Percentiles rank a stretch among this genome's conserved stretches.
These are phyloP conservation scores for Ochotona curzoniae DNA, from an alignment of 2,113 vertebrate genomes.

Conservation along the genomic window DNA sequence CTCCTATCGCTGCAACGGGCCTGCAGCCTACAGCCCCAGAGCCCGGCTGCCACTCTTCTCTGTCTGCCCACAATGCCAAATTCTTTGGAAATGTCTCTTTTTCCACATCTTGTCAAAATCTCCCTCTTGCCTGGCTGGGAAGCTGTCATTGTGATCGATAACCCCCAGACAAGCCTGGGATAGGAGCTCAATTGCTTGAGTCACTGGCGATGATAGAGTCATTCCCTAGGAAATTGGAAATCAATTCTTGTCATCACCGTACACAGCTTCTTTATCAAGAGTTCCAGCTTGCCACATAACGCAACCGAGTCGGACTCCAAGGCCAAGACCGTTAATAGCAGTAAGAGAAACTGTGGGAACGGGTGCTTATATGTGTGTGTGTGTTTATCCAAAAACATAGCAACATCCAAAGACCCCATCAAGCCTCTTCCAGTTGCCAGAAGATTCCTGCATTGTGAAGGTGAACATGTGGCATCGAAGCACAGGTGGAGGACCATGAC, in stretches of 20 bases:
- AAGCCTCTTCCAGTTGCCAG: neutral
- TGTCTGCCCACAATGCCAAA: slow-evolving; percentile 68
- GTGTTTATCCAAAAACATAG: neutral
- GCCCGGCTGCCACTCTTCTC: slow-evolving; percentile 12
- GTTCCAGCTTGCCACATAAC: slow-evolving; percentile 84
- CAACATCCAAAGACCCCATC: neutral
- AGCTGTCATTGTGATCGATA: slow-evolving; percentile 93
- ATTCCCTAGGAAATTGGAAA: slow-evolving; percentile 97
- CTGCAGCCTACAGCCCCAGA: neutral
- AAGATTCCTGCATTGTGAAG: neutral
- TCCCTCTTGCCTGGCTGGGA: slow-evolving; percentile 86
- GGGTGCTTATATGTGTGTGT: neutral
- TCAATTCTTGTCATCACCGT: slow-evolving; percentile 96
- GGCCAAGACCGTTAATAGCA: slow-evolving; percentile 63
- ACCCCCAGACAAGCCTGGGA: slow-evolving; percentile 87
- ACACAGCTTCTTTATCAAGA: slow-evolving; percentile 90
- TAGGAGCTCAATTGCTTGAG: slow-evolving; percentile 93
- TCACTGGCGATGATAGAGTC: slow-evolving; percentile 93
- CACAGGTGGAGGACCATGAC: neutral
- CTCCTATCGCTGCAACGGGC: neutral
- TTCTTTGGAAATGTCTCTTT: slow-evolving; percentile 81
- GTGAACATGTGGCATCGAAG: neutral
- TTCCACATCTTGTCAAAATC: slow-evolving; percentile 86
- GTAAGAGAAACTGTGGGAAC: neutral
- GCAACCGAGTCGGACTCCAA: slow-evolving; percentile 73